Base-by-base conservation (phyloP, 92 coral and sea anemone genomes). In the Scolanthus callimorphus region DNA sequence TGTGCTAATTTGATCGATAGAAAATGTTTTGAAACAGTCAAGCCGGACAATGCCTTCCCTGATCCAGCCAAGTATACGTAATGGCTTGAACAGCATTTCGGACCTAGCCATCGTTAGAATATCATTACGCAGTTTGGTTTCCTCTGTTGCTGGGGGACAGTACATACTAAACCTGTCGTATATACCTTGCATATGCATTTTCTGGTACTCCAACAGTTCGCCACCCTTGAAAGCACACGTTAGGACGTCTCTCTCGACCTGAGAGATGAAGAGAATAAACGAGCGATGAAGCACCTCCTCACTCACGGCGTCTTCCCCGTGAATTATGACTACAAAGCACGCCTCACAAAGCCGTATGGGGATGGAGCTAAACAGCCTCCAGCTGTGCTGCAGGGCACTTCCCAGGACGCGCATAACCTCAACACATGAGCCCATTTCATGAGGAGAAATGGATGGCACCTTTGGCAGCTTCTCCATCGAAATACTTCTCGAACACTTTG, bases 371-470 rank as follows among this genome's bases (percentile, higher is more conserved):
- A n/a, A n/a, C n/a, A n/a, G n/a, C n/a, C n/a, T n/a, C n/a, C n/a
- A n/a, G n/a, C n/a, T n/a, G n/a, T n/a, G n/a, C n/a, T n/a, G n/a
- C n/a, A n/a, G n/a, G n/a, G n/a, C n/a, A n/a, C n/a, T n/a, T n/a
- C n/a, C n/a, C 20, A 51, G 58, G 20, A n/a, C 25, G 20, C 8
- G 58, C 6, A 51, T 17, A 3, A n/a, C 58, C 2, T 17, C 25
- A 3, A 8, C 25, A 10, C 27, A 4, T 46, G 8, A 37, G 27
- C 39, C 39, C 57, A 67, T 39, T 37, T 56, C 29, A 4, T 55
- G 74, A 15, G 83, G 76, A 27, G 70, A 57, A n/a, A n/a, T n/a
- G n/a, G n/a, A n/a, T n/a, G n/a, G 81, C 77, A 6, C 73, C 67
- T 57, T 73, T 80, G 2, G 47, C 62, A n/a, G 34, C 71, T 27